These are phyloP conservation scores for Diogma glabrata DNA, from an alignment of 2,888 invertebrate species.

Conservation along the genomic window DNA sequence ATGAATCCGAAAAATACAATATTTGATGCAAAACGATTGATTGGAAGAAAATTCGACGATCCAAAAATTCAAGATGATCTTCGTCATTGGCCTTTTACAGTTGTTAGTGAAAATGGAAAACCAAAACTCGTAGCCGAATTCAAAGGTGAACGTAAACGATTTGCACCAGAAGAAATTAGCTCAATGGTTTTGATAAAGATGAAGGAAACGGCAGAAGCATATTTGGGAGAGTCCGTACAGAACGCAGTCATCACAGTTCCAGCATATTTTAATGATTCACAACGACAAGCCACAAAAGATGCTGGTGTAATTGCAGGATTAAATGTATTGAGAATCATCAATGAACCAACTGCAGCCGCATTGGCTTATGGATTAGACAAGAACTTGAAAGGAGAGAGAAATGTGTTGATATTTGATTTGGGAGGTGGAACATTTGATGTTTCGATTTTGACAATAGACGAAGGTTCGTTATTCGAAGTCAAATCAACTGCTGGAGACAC, in stretches of 20 bases:
- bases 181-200: slow-evolving; percentile 91
- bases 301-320: slow-evolving; percentile 87
- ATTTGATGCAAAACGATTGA: slow-evolving; percentile 92
- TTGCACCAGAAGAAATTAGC: slow-evolving; percentile 88
- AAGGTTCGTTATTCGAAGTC: slow-evolving; percentile 84
- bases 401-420: slow-evolving; percentile 73
- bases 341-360: slow-evolving; percentile 88
- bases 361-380: slow-evolving; percentile 90
- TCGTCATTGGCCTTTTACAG: slow-evolving; percentile 94
- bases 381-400: slow-evolving; percentile 70
- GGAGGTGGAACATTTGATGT: slow-evolving; percentile 97
- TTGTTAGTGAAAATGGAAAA: slow-evolving; percentile 67
- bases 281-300: slow-evolving; percentile 86
- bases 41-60: slow-evolving; percentile 87
- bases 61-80: slow-evolving; percentile 87
- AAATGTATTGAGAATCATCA: slow-evolving; percentile 85
- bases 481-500: slow-evolving; percentile 94
- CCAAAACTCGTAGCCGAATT: slow-evolving; percentile 78
- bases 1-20: slow-evolving; percentile 88
- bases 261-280: slow-evolving; percentile 86
- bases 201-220: slow-evolving; percentile 89
- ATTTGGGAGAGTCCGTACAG: slow-evolving; percentile 74
- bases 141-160: slow-evolving; percentile 82
- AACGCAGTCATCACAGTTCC: slow-evolving; percentile 89
- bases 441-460: slow-evolving; percentile 90